Evolutionary conservation across 2,797 vertebrate species (phyloP), one percentile per base, ranked within the genome.

Genomic region (Rhinella marina): DNA sequence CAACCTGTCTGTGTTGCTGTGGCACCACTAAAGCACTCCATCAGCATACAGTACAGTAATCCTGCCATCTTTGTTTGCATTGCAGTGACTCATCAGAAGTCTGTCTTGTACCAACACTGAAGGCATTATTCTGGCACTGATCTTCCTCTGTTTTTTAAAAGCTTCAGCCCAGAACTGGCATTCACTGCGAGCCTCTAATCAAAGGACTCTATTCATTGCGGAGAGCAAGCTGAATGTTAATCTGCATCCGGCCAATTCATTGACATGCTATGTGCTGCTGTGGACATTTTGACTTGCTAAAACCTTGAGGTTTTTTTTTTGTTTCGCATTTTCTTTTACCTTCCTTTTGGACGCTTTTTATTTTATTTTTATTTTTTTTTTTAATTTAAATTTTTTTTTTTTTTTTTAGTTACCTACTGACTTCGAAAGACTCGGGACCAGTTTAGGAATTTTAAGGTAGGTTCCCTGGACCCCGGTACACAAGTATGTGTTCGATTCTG

Each of bases 1-100:
- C 91, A 90, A 92, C 92, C 93, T 91, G 93, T 91, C 94, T 92
- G 92, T 90, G 94, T 93, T 91, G 94, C 94, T 90, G 95, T 91
- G 93, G 94, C 93, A 92, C 92, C 93, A 70, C 92, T 91, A 87
- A 41, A 93, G 95, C 93, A 89, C 90, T 92, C 91, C 94, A 92
- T 93, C 92, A 93, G 88, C 93, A 92, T 91, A 93, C 94, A 92
- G 94, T 94, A 94, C 95, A 92, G 94, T 93, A 91, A 92, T 94
- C 93, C 95, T 96, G 95, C 95, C 95, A 96, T 96, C 95, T 95
- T 95, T 95, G 95, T 95, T 96, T 95, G 94, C 94, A 94, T 95
- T 94, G 94, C 94, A 93, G 94, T 96, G 95, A 96, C 94, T 96
- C 95, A 96, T 96, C 95, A 95, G 93, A 95, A 95, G 94, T 95